A percentile compares a stretch with the other conserved stretches of the same genome.
phyloP scores from a whole-genome alignment of 2,113 vertebrate species.

The Aythya baeri region DNA sequence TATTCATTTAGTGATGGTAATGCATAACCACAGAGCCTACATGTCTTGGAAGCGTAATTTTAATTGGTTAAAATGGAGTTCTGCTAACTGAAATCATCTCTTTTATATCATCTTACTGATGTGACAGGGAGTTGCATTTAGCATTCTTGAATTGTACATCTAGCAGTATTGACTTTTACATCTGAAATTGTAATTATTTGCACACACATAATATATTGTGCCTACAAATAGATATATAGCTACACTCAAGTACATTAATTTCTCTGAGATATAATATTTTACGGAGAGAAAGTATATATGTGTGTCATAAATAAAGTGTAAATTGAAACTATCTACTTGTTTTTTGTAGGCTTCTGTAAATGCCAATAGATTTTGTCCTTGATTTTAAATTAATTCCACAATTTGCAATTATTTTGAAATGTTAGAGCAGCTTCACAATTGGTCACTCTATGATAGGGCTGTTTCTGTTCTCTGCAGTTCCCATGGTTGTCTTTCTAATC shows the following conservation, averaged over 20 bases:
- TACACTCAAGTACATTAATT: neutral
- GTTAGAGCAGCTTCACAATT: constrained; percentile 29
- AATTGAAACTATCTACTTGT: neutral
- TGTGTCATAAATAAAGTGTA: neutral
- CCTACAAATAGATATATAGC: neutral
- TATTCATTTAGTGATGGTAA: neutral
- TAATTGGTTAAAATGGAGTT: neutral
- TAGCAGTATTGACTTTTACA: neutral
- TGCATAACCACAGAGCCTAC: neutral
- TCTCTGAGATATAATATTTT: neutral
- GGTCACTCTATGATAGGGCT: neutral
- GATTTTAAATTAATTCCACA: constrained; percentile 63
- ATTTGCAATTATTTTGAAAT: constrained; percentile 43
- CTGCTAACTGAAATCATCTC: neutral
- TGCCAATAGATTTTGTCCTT: constrained; percentile 24
- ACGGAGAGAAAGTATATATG: neutral
- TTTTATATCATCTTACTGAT: neutral
- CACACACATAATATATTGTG: neutral
- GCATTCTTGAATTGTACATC: neutral
- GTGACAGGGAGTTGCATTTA: neutral
- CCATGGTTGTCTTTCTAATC: constrained; percentile 34
- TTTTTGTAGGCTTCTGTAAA: neutral
- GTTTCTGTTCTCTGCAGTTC: constrained; percentile 52
- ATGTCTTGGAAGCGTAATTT: neutral
- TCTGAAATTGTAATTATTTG: neutral